Percentiles rank a stretch among this genome's conserved stretches.
Conservation (phyloP, 1,140 invertebrate species). For the Drosophila neocordata region DNA sequence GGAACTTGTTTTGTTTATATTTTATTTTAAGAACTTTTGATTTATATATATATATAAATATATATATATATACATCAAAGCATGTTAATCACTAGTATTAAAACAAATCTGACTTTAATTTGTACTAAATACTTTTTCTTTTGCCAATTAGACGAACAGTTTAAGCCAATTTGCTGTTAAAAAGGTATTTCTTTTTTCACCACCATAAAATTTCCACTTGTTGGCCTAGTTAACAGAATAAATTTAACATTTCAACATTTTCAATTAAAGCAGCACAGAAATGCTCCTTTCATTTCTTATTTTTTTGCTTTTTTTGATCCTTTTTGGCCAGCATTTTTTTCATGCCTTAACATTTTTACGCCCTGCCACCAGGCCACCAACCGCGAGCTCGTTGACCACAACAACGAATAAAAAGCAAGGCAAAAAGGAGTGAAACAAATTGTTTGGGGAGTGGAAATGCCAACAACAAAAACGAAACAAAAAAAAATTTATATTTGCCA, state of each 20-base stretch:
- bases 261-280: constrained; percentile 17
- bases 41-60: too few species aligned
- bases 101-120: too few species aligned
- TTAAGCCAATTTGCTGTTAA: too few species aligned
- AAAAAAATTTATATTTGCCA: constrained; percentile 52
- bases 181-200: too few species aligned
- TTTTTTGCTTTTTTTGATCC: constrained; percentile 15
- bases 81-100: too few species aligned
- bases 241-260: background rate
- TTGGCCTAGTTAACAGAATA: too few species aligned
- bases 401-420: constrained; percentile 8
- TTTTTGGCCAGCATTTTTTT: constrained; percentile 16
- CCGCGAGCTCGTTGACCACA: constrained; percentile 49
- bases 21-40: too few species aligned
- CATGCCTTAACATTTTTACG: constrained; percentile 41
- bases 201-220: too few species aligned
- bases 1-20: too few species aligned
- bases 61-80: too few species aligned
- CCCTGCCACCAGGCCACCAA: constrained; percentile 3
- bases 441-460: constrained; percentile 26
- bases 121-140: too few species aligned
- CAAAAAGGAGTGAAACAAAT: constrained; percentile 21
- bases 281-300: constrained; percentile 14
- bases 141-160: too few species aligned
- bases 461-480: constrained; percentile 32